Evolutionary conservation across 2,888 invertebrate species (phyloP).

Genomic region (Cerastoderma edule): DNA sequence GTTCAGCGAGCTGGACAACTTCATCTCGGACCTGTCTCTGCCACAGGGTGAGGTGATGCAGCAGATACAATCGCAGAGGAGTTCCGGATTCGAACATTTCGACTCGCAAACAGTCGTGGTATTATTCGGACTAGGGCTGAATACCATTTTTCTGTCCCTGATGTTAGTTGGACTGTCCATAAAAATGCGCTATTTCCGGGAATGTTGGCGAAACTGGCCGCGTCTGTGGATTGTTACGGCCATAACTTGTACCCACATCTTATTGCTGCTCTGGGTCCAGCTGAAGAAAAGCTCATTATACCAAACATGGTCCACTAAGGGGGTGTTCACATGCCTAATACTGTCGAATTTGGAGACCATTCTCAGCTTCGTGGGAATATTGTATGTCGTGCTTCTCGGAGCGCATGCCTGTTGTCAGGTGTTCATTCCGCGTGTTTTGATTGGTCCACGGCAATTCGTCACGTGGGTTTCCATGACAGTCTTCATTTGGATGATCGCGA

Average conservation of each 20-base stretch:
- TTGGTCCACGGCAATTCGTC: conserved; percentile 18
- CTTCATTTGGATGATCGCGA: conserved; percentile 20
- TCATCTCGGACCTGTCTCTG: conserved; percentile 10
- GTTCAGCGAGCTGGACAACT: conserved; percentile 17
- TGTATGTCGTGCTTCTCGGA: conserved; percentile 14
- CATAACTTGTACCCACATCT: conserved; percentile 4
- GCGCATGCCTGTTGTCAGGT: conserved; percentile 13
- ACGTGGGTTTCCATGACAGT: conserved; percentile 25
- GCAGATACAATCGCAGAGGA: neutral
- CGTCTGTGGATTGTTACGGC: conserved; percentile 17
- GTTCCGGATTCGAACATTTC: neutral
- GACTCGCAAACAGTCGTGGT: conserved; percentile 11
- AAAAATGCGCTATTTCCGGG: conserved; percentile 19
- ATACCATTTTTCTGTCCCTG: conserved; percentile 6
- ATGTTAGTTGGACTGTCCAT: conserved; percentile 7
- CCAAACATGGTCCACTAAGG: neutral
- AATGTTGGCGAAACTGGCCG: conserved; percentile 22
- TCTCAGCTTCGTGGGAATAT: conserved; percentile 6
- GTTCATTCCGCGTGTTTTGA: conserved; percentile 8
- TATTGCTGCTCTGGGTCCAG: conserved; percentile 10
- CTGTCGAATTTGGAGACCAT: conserved; percentile 21
- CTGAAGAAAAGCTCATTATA: conserved; percentile 8
- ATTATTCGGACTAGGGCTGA: conserved; percentile 8
- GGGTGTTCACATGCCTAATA: conserved; percentile 4
- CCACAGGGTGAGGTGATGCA: neutral